phyloP scores from a whole-genome alignment of 2,888 invertebrate species.

The Morpho deidamia region DNA sequence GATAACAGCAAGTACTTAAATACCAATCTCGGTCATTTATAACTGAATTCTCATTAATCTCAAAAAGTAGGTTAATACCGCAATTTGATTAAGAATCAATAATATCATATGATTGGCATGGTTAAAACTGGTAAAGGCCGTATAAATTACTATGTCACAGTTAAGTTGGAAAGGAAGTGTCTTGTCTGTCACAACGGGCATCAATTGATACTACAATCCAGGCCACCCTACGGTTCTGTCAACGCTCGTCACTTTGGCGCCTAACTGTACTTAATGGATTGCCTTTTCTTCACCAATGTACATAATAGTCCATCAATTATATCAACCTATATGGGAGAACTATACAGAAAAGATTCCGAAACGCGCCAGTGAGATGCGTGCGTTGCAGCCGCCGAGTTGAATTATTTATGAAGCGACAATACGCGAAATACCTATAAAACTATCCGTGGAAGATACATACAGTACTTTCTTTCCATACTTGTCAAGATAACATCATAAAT shows the following conservation, averaged over 20 bases:
- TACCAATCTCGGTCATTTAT: no score
- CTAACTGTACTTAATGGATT: conserved; percentile 38
- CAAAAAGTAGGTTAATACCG: no score
- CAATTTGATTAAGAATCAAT: neutral
- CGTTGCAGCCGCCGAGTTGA: conserved; percentile 24
- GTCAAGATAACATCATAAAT: conserved; percentile 2
- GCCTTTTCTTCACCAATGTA: conserved; percentile 18
- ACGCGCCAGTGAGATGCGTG: conserved; percentile 22
- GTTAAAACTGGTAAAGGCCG: no score
- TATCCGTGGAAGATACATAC: conserved; percentile 10
- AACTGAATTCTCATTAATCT: no score
- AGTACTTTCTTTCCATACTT: conserved; percentile 15
- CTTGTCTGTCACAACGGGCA: conserved; percentile 19
- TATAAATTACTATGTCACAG: neutral
- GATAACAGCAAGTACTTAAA: no score
- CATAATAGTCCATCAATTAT: conserved; percentile 6
- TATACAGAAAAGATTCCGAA: conserved; percentile 5
- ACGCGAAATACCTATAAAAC: conserved; percentile 22
- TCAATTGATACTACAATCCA: conserved; percentile 22
- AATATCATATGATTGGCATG: no score
- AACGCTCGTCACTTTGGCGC: conserved; percentile 30
- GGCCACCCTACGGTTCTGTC: conserved; percentile 36
- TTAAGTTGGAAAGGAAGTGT: conserved; percentile 13
- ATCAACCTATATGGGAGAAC: neutral
- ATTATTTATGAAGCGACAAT: conserved; percentile 48